Evolutionary conservation across 2,113 vertebrate genomes (phyloP).

Genomic region (Neogobius melanostomus): DNA sequence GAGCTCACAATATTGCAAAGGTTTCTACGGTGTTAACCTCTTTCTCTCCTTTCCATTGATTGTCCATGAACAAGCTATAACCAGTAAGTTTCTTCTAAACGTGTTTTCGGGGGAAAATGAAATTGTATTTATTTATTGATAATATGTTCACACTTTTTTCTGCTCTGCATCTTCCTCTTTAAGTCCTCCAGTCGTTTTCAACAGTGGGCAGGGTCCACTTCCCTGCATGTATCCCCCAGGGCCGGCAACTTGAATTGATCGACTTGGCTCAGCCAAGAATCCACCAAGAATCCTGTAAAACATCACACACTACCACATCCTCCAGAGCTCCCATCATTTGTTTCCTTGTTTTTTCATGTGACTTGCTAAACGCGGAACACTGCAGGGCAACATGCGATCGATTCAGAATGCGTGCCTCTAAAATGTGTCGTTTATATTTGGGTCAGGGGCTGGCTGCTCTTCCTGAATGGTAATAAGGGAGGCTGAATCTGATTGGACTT

Average conservation of each 20-base stretch:
- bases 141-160: neutral
- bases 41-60: too few relatives aligned
- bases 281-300: constrained; percentile 33
- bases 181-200: constrained; percentile 35
- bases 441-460: constrained; percentile 52
- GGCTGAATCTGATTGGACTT: constrained; percentile 24
- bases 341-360: constrained; percentile 17
- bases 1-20: too few relatives aligned
- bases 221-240: constrained; percentile 37
- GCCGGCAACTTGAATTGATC: constrained; percentile 49
- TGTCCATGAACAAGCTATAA: too few relatives aligned
- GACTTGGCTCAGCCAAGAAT: constrained; percentile 48
- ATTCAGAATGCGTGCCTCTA: constrained; percentile 55
- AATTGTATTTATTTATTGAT: too few relatives aligned
- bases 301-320: constrained; percentile 12
- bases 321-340: constrained; percentile 32
- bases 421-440: constrained; percentile 62
- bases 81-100: too few relatives aligned
- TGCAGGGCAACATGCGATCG: constrained; percentile 22
- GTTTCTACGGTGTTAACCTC: too few relatives aligned
- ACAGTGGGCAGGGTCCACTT: constrained; percentile 36
- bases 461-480: constrained; percentile 58
- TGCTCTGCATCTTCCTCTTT: constrained; percentile 7
- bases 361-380: constrained; percentile 15
- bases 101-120: too few relatives aligned